Percentiles rank a stretch among this genome's conserved stretches.
These are phyloP conservation scores for Chlamydotis undulata DNA, from an alignment of 2,113 vertebrate genomes.

Conservation along the genomic window DNA sequence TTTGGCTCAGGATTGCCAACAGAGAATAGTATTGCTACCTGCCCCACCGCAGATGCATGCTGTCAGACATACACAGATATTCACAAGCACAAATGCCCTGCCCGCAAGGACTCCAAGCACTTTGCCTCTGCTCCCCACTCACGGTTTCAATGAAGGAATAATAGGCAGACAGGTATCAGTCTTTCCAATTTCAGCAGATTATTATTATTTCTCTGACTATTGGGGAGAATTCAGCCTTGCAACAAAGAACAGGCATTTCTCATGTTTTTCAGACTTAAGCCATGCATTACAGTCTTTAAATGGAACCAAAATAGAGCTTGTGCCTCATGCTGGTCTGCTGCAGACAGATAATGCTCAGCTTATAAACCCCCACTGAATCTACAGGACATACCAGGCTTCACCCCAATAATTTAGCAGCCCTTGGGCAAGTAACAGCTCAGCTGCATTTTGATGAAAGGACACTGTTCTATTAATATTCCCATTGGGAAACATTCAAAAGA, in stretches of 20 bases:
- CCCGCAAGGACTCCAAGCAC: not conserved
- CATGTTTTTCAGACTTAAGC: not conserved
- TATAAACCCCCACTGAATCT: not conserved
- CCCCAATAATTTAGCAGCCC: slow-evolving; percentile 30
- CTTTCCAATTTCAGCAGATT: not conserved
- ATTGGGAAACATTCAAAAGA: not conserved
- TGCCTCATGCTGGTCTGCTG: not conserved
- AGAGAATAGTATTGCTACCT: not conserved
- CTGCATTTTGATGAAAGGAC: slow-evolving; percentile 7
- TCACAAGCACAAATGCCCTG: not conserved
- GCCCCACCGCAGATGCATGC: fast-evolving
- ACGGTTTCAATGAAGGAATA: not conserved
- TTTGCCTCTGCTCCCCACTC: not conserved
- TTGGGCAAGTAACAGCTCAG: slow-evolving; percentile 8
- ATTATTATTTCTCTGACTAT: not conserved
- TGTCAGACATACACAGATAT: not conserved
- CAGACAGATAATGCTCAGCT: not conserved
- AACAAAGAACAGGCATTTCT: not conserved
- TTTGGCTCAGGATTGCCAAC: not conserved
- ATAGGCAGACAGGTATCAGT: not conserved
- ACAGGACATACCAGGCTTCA: not conserved
- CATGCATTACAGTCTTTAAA: not conserved
- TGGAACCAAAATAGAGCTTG: not conserved
- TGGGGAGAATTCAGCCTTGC: not conserved
- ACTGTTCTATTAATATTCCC: not conserved